Evolutionary conservation across 1,140 invertebrate genomes (phyloP).

Genomic region (Aleiodes sp.): DNA sequence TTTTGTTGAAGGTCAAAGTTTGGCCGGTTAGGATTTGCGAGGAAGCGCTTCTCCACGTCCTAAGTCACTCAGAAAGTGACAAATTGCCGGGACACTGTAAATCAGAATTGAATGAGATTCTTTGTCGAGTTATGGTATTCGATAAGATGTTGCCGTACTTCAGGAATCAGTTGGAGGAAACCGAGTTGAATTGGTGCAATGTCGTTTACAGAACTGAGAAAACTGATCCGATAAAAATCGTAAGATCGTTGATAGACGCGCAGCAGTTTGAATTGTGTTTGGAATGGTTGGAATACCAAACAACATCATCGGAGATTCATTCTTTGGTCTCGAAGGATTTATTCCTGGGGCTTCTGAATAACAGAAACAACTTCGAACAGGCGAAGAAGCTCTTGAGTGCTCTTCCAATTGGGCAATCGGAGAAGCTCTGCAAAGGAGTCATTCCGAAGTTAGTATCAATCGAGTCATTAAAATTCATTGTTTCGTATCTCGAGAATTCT

Average conservation of each 20-base stretch:
- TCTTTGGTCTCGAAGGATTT: conserved; percentile 50
- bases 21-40: conserved; percentile 55
- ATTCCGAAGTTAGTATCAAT: conserved; percentile 72
- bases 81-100: conserved; percentile 56
- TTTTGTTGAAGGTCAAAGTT: conserved; percentile 47
- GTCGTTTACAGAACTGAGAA: conserved; percentile 60
- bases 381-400: conserved; percentile 62
- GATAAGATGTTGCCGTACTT: conserved; percentile 60
- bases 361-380: conserved; percentile 46
- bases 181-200: conserved; percentile 60
- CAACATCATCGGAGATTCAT: conserved; percentile 55
- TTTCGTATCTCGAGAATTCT: conserved; percentile 68
- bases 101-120: conserved; percentile 57
- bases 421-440: conserved; percentile 71
- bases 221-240: conserved; percentile 49
- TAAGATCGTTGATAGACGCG: conserved; percentile 52
- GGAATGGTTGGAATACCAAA: conserved; percentile 69
- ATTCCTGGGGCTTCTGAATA: conserved; percentile 52
- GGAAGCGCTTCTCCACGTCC: conserved; percentile 43
- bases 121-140: conserved; percentile 60
- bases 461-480: conserved; percentile 70
- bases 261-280: conserved; percentile 71
- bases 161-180: conserved; percentile 42
- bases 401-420: conserved; percentile 65
- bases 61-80: conserved; percentile 49